phyloP scores from a whole-genome alignment of 2,113 vertebrate species.

The Excalfactoria chinensis region DNA sequence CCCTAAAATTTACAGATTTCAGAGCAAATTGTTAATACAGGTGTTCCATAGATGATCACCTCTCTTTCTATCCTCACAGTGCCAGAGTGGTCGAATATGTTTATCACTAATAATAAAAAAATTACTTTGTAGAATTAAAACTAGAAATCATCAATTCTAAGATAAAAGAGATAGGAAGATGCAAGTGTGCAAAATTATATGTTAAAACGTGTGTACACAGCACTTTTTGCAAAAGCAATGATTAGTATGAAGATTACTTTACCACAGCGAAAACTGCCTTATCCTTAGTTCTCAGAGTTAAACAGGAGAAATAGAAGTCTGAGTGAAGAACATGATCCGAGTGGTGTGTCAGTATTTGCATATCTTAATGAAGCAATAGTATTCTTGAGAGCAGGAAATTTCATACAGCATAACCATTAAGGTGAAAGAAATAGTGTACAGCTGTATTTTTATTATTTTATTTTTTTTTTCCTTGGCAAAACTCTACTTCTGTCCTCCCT shows the following conservation, averaged over 20 bases:
- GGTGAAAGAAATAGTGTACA: neutral
- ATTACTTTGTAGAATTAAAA: neutral
- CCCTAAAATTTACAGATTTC: neutral
- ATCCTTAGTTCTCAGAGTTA: neutral
- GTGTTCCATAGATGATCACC: neutral
- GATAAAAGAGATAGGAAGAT: neutral
- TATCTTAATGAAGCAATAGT: neutral
- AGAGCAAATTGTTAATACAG: neutral
- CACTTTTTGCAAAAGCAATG: neutral
- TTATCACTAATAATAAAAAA: neutral
- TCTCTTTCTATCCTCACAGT: neutral
- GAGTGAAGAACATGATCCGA: neutral
- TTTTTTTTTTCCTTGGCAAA: neutral
- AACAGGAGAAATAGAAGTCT: neutral
- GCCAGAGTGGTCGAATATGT: neutral
- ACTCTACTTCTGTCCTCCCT: conserved; percentile 23
- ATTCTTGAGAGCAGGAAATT: neutral
- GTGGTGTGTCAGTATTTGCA: neutral
- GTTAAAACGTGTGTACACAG: neutral
- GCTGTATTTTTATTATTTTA: neutral
- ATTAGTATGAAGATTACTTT: neutral
- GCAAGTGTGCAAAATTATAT: neutral
- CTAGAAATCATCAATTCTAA: neutral
- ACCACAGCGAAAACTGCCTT: neutral
- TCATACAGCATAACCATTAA: neutral